A percentile compares a stretch with the other conserved stretches of the same genome.
Evolutionary conservation across 2,113 vertebrate species (phyloP).

Genomic region (Etia nguti): DNA sequence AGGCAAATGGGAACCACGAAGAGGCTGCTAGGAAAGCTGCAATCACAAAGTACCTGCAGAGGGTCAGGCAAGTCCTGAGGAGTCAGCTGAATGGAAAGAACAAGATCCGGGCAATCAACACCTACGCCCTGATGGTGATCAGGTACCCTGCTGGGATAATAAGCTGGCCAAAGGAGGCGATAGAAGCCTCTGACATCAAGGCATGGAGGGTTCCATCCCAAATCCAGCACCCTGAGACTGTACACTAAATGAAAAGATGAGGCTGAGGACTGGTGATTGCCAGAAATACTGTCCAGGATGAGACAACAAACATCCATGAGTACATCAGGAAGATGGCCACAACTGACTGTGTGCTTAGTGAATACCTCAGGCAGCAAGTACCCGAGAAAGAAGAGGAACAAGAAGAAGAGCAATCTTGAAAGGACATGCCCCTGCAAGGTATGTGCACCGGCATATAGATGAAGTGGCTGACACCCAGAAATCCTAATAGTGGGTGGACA

Average conservation of each 20-base stretch:
- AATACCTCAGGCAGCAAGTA: neutral
- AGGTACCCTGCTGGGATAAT: neutral
- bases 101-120: neutral
- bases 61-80: neutral
- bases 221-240: neutral
- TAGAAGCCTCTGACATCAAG: neutral
- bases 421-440: neutral
- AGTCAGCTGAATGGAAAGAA: too few species aligned
- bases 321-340: neutral
- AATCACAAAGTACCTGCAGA: neutral
- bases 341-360: neutral
- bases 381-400: neutral
- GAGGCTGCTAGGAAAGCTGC: neutral
- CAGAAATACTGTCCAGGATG: neutral
- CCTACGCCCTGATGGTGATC: neutral
- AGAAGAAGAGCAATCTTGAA: neutral
- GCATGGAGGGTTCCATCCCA: neutral
- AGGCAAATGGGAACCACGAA: neutral
- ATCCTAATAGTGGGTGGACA: neutral
- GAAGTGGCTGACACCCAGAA: neutral
- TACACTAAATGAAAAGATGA: neutral
- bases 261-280: neutral
- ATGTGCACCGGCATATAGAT: neutral
- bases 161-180: neutral
- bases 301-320: neutral